These are phyloP conservation scores for Napeogenes inachia DNA, from an alignment of 2,888 invertebrate species.

Conservation along the genomic window DNA sequence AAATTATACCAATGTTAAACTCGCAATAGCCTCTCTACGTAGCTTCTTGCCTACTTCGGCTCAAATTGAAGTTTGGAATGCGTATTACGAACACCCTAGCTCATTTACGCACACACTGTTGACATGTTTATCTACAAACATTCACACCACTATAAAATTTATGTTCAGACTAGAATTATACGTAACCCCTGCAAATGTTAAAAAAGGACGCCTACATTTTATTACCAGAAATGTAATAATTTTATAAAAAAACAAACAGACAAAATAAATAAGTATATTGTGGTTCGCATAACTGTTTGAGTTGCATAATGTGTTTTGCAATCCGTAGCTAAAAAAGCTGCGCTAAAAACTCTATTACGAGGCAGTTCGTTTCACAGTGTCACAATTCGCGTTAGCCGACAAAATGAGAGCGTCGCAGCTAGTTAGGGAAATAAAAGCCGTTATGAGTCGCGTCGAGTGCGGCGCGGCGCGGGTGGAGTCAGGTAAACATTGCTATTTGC, in stretches of 20 bases:
- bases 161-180: slow-evolving; percentile 5
- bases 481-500: slow-evolving; percentile 69
- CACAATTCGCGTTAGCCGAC: slow-evolving; percentile 70
- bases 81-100: slow-evolving; percentile 29
- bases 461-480: slow-evolving; percentile 38
- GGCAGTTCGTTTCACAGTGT: slow-evolving; percentile 62
- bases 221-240: neutral
- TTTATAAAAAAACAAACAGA: neutral
- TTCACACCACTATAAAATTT: slow-evolving; percentile 6
- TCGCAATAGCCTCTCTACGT: slow-evolving; percentile 54
- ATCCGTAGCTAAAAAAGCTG: slow-evolving; percentile 55
- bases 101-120: slow-evolving; percentile 22
- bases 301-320: slow-evolving; percentile 61
- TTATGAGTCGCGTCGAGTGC: slow-evolving; percentile 54
- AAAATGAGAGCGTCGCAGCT: slow-evolving; percentile 68
- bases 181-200: neutral
- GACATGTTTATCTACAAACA: slow-evolving; percentile 11
- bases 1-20: slow-evolving; percentile 69
- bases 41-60: slow-evolving; percentile 51
- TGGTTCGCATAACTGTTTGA: slow-evolving; percentile 54
- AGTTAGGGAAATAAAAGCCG: slow-evolving; percentile 71
- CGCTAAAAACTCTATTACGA: slow-evolving; percentile 67
- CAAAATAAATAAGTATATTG: slow-evolving; percentile 32
- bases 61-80: slow-evolving; percentile 51
- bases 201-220: too few relatives aligned